Evolutionary conservation across 2,888 invertebrate genomes (phyloP).

Genomic region (Andrena praecox): DNA sequence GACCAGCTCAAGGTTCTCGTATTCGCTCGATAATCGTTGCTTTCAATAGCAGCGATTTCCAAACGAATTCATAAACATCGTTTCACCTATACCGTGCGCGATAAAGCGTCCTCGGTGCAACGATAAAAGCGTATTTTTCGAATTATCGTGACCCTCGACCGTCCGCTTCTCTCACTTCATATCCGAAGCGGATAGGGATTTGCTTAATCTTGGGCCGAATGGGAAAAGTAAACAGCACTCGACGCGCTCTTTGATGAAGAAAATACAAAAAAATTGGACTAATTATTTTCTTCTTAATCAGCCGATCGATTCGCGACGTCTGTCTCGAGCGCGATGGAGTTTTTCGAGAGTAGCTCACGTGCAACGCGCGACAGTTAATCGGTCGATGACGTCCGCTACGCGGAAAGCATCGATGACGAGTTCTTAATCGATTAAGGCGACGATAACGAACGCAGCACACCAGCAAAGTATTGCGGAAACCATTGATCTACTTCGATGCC

Average conservation of each 20-base stretch:
- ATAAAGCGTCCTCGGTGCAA: slow-evolving; percentile 44
- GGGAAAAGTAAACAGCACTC: neutral
- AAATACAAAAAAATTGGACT: neutral
- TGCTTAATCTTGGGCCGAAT: neutral
- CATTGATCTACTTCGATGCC: slow-evolving; percentile 20
- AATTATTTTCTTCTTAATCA: no score
- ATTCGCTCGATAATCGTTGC: slow-evolving; percentile 52
- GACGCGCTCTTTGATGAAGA: neutral
- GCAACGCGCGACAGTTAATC: slow-evolving; percentile 32
- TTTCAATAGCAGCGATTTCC: slow-evolving; percentile 11
- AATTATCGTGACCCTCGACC: slow-evolving; percentile 62
- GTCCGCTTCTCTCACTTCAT: slow-evolving; percentile 18
- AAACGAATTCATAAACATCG: slow-evolving; percentile 27
- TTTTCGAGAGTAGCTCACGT: slow-evolving; percentile 26
- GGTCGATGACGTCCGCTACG: slow-evolving; percentile 43
- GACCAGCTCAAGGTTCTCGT: slow-evolving; percentile 48
- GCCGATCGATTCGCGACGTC: no score
- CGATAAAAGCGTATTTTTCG: slow-evolving; percentile 59
- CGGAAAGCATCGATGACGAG: slow-evolving; percentile 30
- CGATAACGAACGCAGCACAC: slow-evolving; percentile 8
- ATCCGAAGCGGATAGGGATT: slow-evolving; percentile 11
- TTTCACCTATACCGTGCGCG: slow-evolving; percentile 50
- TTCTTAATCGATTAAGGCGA: slow-evolving; percentile 36
- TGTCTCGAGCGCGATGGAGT: neutral
- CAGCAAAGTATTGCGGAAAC: slow-evolving; percentile 21